Percentiles rank a stretch among this genome's conserved stretches.
These are phyloP conservation scores for Amphibalanus amphitrite DNA, from an alignment of 1,140 invertebrate genomes.

Conservation along the genomic window DNA sequence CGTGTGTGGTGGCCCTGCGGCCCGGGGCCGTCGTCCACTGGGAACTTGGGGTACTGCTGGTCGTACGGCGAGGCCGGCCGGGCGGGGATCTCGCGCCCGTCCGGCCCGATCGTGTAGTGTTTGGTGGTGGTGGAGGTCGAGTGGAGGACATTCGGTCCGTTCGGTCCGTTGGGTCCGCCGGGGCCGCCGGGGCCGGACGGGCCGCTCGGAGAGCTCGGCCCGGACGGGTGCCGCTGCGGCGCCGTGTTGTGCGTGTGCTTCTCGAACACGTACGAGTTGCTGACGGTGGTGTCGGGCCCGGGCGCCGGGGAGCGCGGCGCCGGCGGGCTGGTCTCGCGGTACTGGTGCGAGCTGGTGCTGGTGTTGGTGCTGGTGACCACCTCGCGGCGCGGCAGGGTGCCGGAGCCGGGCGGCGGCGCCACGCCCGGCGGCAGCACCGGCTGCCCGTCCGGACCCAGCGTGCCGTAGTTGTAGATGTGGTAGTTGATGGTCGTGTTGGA, in stretches of 20 bases:
- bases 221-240: too few relatives aligned
- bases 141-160: neutral
- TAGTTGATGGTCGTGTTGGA: slow-evolving; percentile 4
- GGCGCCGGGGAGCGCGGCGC: neutral
- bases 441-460: neutral
- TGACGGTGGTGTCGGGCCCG: neutral
- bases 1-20: neutral
- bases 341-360: neutral
- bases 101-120: neutral
- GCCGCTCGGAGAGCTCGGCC: too few relatives aligned
- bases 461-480: slow-evolving; percentile 6
- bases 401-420: too few relatives aligned
- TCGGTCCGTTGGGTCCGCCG: too few relatives aligned
- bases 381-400: neutral
- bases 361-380: neutral
- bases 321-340: neutral
- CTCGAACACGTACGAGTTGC: neutral
- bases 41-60: slow-evolving; percentile 1
- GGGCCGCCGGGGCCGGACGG: too few relatives aligned
- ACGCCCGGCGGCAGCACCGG: neutral
- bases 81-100: neutral
- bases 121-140: neutral
- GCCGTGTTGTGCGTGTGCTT: neutral
- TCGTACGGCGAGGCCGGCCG: neutral
- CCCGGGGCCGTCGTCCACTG: neutral